Conservation (phyloP, 2,797 vertebrate species). For the Phataginus tetradactyla region DNA sequence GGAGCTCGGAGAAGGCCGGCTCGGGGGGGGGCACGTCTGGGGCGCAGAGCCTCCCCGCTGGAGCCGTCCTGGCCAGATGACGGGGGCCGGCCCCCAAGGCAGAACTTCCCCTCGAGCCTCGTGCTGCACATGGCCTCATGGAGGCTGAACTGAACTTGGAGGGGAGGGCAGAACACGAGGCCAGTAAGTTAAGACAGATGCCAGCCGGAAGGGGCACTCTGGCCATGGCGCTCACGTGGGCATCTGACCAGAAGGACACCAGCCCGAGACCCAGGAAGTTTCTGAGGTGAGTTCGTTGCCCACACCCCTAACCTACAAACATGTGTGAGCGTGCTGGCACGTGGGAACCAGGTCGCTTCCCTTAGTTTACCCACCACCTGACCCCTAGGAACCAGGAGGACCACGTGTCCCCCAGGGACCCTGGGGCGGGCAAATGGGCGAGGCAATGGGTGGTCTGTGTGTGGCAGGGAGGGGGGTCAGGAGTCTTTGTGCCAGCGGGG, state of each 20-base stretch:
- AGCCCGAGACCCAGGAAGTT: not conserved
- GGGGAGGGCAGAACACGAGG: not conserved
- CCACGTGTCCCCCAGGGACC: too few species aligned
- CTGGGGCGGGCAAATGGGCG: not conserved
- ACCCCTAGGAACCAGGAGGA: too few species aligned
- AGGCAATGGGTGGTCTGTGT: not conserved
- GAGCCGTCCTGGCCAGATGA: not conserved
- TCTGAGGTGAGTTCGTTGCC: not conserved
- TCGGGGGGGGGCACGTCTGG: too few species aligned
- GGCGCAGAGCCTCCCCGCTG: too few species aligned
- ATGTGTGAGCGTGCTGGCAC: fast-evolving
- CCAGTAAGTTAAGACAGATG: not conserved
- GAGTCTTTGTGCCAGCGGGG: fast-evolving
- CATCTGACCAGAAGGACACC: not conserved
- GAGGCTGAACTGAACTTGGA: not conserved
- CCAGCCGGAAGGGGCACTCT: too few species aligned
- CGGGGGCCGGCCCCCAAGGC: not conserved
- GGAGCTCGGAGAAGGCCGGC: not conserved
- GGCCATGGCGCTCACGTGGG: not conserved
- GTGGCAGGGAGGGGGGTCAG: not conserved
- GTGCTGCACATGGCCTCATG: not conserved
- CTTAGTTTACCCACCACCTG: fast-evolving
- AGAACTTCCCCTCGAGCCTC: not conserved
- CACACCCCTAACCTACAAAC: too few species aligned
- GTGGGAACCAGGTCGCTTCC: not conserved